Evolutionary conservation across 2,113 vertebrate species (phyloP).

Genomic region (Morone saxatilis): DNA sequence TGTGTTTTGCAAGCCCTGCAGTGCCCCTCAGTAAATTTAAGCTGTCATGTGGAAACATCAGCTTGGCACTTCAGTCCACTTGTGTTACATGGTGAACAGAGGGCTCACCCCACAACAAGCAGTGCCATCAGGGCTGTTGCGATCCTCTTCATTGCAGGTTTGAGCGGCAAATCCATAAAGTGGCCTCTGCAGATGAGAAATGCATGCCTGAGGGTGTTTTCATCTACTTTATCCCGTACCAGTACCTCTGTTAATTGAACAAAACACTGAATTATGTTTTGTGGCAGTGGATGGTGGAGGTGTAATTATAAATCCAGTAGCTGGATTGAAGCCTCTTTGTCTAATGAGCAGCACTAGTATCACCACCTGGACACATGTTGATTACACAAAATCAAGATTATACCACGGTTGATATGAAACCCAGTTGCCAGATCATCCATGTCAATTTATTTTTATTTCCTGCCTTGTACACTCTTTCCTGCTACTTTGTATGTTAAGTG

Average conservation of each 20-base stretch:
- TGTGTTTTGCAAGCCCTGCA: constrained; percentile 35
- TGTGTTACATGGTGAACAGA: constrained; percentile 77
- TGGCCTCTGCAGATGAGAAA: constrained; percentile 44
- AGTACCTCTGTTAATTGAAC: constrained; percentile 42
- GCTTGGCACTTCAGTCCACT: constrained; percentile 77
- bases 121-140: constrained; percentile 28
- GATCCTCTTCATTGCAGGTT: constrained; percentile 39
- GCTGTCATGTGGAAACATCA: constrained; percentile 79
- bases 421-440: background rate
- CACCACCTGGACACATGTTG: constrained; percentile 9
- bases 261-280: constrained; percentile 10
- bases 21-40: constrained; percentile 68
- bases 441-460: constrained; percentile 4
- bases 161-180: constrained; percentile 28
- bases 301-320: constrained; percentile 15
- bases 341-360: background rate
- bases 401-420: background rate
- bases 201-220: constrained; percentile 18
- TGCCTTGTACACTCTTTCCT: background rate
- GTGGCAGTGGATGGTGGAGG: background rate
- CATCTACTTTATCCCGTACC: background rate
- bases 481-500: constrained; percentile 5
- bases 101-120: constrained; percentile 56
- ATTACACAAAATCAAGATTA: constrained; percentile 16
- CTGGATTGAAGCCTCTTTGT: background rate